Evolutionary conservation across 2,113 vertebrate species (phyloP), one percentile per base, ranked within the genome.

Genomic region (Cercocebus atys): DNA sequence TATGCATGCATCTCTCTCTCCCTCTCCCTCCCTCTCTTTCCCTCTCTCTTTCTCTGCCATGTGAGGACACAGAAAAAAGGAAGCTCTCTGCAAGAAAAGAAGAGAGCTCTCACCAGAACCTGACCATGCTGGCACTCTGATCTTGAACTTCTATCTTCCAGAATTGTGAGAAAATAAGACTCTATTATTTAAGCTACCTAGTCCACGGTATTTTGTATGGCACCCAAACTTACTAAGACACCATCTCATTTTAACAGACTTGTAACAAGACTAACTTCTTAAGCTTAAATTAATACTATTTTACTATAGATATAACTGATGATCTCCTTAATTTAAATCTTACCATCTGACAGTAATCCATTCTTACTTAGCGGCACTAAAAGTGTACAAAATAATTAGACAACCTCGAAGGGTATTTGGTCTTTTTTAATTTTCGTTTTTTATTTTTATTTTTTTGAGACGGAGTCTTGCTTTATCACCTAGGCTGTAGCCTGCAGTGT

Each of bases 311-410:
- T 52, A 23, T 40, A 75, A 43, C 5, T 68, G 50, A 89, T 70
- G 14, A 20, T 75, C 23, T 89, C 4, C 68, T 35, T 52, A 90
- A 91, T 87, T 95, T 93, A 87, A 92, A 59, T 92, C 45, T 92
- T 9, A 84, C 13, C 22, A 32, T 75, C 8, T 82, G 57, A 86
- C 66, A 93, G 30, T 38, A 87, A 94, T 86, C 23, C 6, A 25
- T 38, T 87, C 35, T 70, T 79, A 68, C 35, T 66, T 38, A 90
- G 11, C 78, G 50, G 1, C 10, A 45, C 17, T 86, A 66, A 81
- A 81, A 81, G 12, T 61, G 27, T 75, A 57, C 7, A 73, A 70
- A 94, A 66, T 84, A 92, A 18, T 85, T 80, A 92, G n/a, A 47
- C 1, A 82, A 35, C 2, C 8, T 14, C 4, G 11, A 70, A 59